These are phyloP conservation scores for Epinephelus coioides DNA, from an alignment of 2,797 vertebrate genomes.

Conservation along the genomic window DNA sequence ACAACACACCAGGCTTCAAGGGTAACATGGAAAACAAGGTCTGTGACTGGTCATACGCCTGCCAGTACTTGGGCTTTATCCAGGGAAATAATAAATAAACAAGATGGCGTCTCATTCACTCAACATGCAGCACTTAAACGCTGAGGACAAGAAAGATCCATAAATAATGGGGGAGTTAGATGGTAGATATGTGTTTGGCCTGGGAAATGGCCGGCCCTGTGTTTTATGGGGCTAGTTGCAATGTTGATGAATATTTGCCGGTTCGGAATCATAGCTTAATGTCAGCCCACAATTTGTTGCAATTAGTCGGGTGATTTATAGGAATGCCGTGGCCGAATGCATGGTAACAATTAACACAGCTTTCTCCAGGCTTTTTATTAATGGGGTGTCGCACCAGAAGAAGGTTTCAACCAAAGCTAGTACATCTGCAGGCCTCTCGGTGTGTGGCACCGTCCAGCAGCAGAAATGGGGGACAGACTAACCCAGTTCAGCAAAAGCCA, in stretches of 20 bases:
- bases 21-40: constrained; percentile 69
- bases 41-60: constrained; percentile 61
- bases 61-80: constrained; percentile 60
- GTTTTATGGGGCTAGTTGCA: constrained; percentile 85
- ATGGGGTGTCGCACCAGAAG: constrained; percentile 81
- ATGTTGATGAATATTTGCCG: constrained; percentile 89
- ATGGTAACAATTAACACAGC: constrained; percentile 87
- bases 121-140: constrained; percentile 78
- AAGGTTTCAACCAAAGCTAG: constrained; percentile 76
- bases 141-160: constrained; percentile 84
- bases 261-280: constrained; percentile 89
- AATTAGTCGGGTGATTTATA: constrained; percentile 88
- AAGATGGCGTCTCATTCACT: constrained; percentile 78
- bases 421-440: constrained; percentile 68
- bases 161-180: constrained; percentile 83
- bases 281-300: constrained; percentile 89
- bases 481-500: constrained; percentile 35
- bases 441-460: constrained; percentile 61
- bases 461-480: constrained; percentile 36
- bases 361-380: constrained; percentile 85
- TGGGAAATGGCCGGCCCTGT: constrained; percentile 80
- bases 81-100: constrained; percentile 78
- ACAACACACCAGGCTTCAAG: constrained; percentile 55
- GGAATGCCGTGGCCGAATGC: constrained; percentile 81
- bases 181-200: constrained; percentile 81